A percentile compares a stretch with the other conserved stretches of the same genome.
Conservation (phyloP, 1,140 invertebrate species). For the Anthonomus grandis region DNA sequence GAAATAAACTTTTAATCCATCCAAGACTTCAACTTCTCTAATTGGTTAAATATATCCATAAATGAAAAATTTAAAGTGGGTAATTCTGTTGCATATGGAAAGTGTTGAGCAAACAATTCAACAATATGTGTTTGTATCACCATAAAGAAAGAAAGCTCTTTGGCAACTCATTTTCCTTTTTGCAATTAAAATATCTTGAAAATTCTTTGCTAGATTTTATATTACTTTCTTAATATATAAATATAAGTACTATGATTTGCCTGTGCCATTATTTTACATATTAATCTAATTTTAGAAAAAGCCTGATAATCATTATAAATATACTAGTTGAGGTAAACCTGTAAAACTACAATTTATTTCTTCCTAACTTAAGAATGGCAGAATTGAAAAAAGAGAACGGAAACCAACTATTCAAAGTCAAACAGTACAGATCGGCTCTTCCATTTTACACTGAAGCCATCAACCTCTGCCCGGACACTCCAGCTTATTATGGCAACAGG, state of each 20-base stretch:
- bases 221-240: neutral
- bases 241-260: neutral
- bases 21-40: too few relatives aligned
- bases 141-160: too few relatives aligned
- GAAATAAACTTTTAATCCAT: too few relatives aligned
- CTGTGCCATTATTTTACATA: neutral
- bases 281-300: neutral
- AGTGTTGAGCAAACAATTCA: too few relatives aligned
- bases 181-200: too few relatives aligned
- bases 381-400: slow-evolving; percentile 86
- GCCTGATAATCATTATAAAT: too few relatives aligned
- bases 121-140: too few relatives aligned
- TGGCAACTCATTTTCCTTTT: too few relatives aligned
- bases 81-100: too few relatives aligned
- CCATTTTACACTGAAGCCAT: slow-evolving; percentile 84
- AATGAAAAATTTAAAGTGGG: too few relatives aligned
- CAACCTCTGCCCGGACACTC: slow-evolving; percentile 67
- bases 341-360: slow-evolving; percentile 31
- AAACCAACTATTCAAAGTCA: slow-evolving; percentile 80
- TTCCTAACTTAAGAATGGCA: slow-evolving; percentile 73
- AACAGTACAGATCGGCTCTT: slow-evolving; percentile 83
- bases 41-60: too few relatives aligned
- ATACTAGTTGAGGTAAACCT: neutral
- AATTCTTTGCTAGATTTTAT: neutral
- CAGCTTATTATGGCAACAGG: slow-evolving; percentile 87